Conservation (phyloP, 2,888 invertebrate species). For the Zygaena filipendulae region DNA sequence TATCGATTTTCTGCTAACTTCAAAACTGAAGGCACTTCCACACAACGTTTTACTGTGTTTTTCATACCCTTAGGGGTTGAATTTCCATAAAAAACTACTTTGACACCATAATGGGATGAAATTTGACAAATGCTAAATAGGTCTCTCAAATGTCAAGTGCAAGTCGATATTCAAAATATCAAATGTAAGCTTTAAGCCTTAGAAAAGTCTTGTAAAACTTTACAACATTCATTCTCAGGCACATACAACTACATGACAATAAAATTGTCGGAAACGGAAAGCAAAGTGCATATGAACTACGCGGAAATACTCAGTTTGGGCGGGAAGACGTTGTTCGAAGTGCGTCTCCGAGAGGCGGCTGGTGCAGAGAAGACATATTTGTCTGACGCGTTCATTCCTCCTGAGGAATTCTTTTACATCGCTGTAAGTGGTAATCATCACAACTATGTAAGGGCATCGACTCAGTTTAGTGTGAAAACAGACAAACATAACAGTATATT, state of each 20-base stretch:
- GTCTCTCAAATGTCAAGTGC: too few species aligned
- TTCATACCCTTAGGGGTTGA: too few species aligned
- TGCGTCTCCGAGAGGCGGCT: conserved; percentile 32
- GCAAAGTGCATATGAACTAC: conserved; percentile 28
- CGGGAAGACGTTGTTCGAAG: conserved; percentile 42
- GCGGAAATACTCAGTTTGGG: conserved; percentile 37
- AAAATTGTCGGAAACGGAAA: conserved; percentile 27
- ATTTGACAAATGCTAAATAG: too few species aligned
- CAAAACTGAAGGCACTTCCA: too few species aligned
- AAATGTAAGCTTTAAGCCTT: conserved; percentile 1
- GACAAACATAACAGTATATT: too few species aligned
- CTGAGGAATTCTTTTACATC: conserved; percentile 73
- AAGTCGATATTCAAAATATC: too few species aligned
- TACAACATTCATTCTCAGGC: conserved; percentile 36
- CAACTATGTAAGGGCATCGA: not conserved
- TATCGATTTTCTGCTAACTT: too few species aligned
- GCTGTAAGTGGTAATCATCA: conserved; percentile 49
- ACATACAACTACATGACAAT: conserved; percentile 51
- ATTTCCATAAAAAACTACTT: too few species aligned
- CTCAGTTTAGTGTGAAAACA: too few species aligned
- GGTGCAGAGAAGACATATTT: conserved; percentile 39
- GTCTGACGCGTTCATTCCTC: conserved; percentile 71
- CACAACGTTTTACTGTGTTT: too few species aligned
- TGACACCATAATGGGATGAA: too few species aligned
- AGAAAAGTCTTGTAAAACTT: too few species aligned